These are phyloP conservation scores for Drosophila serrata DNA, from an alignment of 1,140 invertebrate species.

Conservation along the genomic window DNA sequence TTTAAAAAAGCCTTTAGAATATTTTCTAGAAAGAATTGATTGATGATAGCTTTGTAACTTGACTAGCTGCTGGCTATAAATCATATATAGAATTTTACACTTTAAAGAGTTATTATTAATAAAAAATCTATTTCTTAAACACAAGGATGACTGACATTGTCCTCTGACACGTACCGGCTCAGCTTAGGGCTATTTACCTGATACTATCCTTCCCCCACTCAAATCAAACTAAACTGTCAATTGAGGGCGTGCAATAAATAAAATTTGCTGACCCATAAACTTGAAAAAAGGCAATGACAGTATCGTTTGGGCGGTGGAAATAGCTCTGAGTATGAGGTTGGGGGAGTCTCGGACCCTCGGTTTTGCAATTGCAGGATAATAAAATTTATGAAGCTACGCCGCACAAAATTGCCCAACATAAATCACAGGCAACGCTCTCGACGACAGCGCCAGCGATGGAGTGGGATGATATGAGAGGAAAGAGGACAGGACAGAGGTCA, in stretches of 20 bases:
- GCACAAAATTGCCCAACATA: constrained; percentile 75
- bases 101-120: constrained; percentile 24
- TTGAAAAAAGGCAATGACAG: constrained; percentile 27
- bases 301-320: background rate
- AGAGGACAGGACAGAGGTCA: constrained; percentile 47
- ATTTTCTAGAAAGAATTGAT: background rate
- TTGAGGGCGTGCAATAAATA: constrained; percentile 76
- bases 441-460: constrained; percentile 24
- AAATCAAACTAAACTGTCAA: constrained; percentile 71
- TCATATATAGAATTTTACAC: background rate
- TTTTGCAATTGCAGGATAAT: constrained; percentile 78
- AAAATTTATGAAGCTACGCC: constrained; percentile 81
- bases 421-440: constrained; percentile 61
- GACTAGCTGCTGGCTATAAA: background rate
- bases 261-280: constrained; percentile 79
- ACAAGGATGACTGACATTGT: constrained; percentile 6
- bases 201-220: constrained; percentile 48
- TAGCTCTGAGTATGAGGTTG: background rate
- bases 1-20: background rate
- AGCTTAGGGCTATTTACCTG: constrained; percentile 52
- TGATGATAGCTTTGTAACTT: background rate
- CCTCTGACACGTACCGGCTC: constrained; percentile 32
- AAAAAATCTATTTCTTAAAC: background rate
- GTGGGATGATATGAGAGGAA: constrained; percentile 18
- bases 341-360: constrained; percentile 25